Base-by-base conservation (phyloP, 2,113 vertebrate genomes). In the Clarias gariepinus region DNA sequence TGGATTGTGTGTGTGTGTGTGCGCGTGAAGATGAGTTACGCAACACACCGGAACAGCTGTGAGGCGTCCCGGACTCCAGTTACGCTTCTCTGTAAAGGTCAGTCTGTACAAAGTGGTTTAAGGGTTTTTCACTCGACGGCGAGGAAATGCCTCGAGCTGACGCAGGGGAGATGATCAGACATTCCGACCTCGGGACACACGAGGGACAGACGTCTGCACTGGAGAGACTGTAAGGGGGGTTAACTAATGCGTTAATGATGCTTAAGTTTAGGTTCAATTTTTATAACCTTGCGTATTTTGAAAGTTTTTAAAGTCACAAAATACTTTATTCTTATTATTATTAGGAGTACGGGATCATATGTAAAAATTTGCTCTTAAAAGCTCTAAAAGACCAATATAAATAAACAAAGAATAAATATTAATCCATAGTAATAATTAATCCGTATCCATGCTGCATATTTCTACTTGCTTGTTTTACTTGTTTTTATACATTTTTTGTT, bases 1-100 rank as follows among this genome's bases (percentile, higher is more conserved):
- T 81, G 12, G 53, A 6, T 55, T 85, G 15, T 80, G 74, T n/a
- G 19, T 73, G 4, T 36, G 55, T 63, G 80, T 76, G 86, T 25
- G 60, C 15, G 41, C 58, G 76, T 78, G 8, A 55, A 52, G 21
- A 60, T 13, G 30, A 36, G 58, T 89, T 89, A 89, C 41, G 79
- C 73, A 91, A 91, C 84, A 76, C 64, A 83, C 63, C 9, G 13
- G 88, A 90, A 73, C 88, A 90, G 89, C 90, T 87, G 85, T 55
- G 69, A 63, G 71, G 23, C 69, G 85, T 87, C 68, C 63, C 18
- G 47, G 76, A 60, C 82, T 89, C 86, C 64, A 41, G 77, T 86
- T 90, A 85, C 82, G 63, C 23, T 63, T 63, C 52, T 85, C 81
- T 18, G 55, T 73, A 88, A 87, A 86, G 86, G 87, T 90, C 74